These are phyloP conservation scores for Coenonympha arcania DNA, from an alignment of 2,888 invertebrate species.

Conservation along the genomic window DNA sequence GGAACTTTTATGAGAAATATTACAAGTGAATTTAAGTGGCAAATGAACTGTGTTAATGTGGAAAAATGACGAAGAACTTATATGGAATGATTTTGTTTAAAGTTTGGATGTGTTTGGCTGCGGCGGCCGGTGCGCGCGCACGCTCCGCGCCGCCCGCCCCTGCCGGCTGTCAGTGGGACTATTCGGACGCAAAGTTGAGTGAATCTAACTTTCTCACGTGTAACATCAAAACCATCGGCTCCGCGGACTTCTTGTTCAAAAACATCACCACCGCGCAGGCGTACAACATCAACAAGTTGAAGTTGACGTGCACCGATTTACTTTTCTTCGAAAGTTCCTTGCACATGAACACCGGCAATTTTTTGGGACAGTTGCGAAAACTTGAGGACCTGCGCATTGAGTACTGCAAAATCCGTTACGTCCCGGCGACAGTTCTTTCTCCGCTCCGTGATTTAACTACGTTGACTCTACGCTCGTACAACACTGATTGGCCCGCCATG, in stretches of 20 bases:
- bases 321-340: conserved; percentile 82
- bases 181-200: conserved; percentile 72
- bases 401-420: conserved; percentile 83
- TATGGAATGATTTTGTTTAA: conserved; percentile 70
- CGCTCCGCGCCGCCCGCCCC: conserved; percentile 76
- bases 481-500: conserved; percentile 86
- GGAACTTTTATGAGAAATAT: conserved; percentile 47
- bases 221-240: conserved; percentile 81
- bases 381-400: conserved; percentile 83
- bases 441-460: conserved; percentile 79
- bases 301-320: conserved; percentile 81
- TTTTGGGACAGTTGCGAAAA: conserved; percentile 78
- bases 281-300: conserved; percentile 80
- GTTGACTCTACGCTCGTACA: conserved; percentile 81
- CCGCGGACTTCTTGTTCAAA: conserved; percentile 79
- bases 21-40: conserved; percentile 53
- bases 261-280: conserved; percentile 81
- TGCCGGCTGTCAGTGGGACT: conserved; percentile 83
- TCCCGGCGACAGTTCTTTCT: conserved; percentile 80
- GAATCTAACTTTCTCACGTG: conserved; percentile 78
- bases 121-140: conserved; percentile 71
- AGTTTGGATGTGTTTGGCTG: conserved; percentile 69
- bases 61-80: conserved; percentile 62
- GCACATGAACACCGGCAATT: conserved; percentile 76
- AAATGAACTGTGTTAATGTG: conserved; percentile 65